Evolutionary conservation across 2,888 invertebrate species (phyloP).

Genomic region (Cheilosia impressa): DNA sequence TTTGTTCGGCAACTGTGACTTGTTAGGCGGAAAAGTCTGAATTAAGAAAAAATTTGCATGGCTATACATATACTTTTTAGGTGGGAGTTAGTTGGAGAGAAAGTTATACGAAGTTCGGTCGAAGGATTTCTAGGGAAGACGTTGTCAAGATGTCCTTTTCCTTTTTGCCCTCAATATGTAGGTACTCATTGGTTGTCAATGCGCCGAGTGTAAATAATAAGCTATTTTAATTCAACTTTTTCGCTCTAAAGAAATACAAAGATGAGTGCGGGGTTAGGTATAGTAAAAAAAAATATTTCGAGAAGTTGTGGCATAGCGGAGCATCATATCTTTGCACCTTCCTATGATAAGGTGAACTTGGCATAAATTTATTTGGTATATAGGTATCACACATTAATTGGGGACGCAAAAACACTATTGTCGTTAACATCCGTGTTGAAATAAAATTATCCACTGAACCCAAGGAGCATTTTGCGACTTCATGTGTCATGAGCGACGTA

Average conservation of each 20-base stretch:
- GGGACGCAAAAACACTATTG: no score
- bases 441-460: no score
- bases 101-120: conserved; percentile 51
- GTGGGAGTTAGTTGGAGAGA: conserved; percentile 57
- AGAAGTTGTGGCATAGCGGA: no score
- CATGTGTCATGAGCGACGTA: no score
- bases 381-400: no score
- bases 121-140: conserved; percentile 32
- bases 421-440: no score
- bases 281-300: no score
- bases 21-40: conserved; percentile 63
- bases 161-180: conserved; percentile 17
- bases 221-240: conserved; percentile 42
- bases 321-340: no score
- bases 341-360: no score
- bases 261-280: no score
- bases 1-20: conserved; percentile 70
- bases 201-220: conserved; percentile 35
- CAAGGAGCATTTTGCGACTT: no score
- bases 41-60: conserved; percentile 58
- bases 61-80: conserved; percentile 27
- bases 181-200: conserved; percentile 10
- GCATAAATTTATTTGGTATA: no score
- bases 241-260: not conserved
- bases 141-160: conserved; percentile 25